phyloP scores from a whole-genome alignment of 2,113 vertebrate genomes.

The Tragelaphus strepsiceros region DNA sequence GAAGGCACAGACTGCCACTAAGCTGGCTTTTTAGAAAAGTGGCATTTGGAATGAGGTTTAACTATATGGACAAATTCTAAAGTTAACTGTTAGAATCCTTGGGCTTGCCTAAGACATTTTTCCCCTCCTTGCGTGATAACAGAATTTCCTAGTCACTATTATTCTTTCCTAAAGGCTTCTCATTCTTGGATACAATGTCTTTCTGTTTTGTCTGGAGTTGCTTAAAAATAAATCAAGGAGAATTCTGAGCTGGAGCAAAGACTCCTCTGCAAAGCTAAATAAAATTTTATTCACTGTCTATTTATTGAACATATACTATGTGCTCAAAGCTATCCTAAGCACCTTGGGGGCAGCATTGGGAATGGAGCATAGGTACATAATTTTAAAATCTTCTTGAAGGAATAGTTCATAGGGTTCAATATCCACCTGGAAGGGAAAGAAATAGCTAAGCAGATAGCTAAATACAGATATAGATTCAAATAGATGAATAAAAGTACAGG shows the following conservation, averaged over 20 bases:
- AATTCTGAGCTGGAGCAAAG: not conserved
- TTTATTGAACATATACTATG: not conserved
- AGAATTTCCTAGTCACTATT: slow-evolving; percentile 31
- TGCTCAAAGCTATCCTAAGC: not conserved
- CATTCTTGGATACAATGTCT: not conserved
- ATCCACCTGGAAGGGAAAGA: not conserved
- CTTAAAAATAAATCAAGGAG: slow-evolving; percentile 30
- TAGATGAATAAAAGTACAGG: not conserved
- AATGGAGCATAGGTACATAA: not conserved
- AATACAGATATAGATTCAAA: not conserved
- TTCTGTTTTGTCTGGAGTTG: slow-evolving; percentile 12
- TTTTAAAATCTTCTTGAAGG: not conserved
- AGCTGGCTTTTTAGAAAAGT: slow-evolving; percentile 14
- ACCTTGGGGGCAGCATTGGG: not conserved
- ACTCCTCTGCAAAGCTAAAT: not conserved
- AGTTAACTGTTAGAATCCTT: not conserved
- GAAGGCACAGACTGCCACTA: not conserved
- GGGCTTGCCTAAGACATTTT: not conserved
- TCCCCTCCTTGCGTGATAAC: not conserved
- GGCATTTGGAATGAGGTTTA: slow-evolving; percentile 34
- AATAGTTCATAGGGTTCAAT: not conserved
- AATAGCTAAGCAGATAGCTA: not conserved
- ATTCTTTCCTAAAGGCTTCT: slow-evolving; percentile 11
- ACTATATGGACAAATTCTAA: not conserved
- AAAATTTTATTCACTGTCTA: not conserved